Percentiles rank a stretch among this genome's conserved stretches.
Conservation (phyloP, 2,797 vertebrate genomes). For the Sparus aurata region DNA sequence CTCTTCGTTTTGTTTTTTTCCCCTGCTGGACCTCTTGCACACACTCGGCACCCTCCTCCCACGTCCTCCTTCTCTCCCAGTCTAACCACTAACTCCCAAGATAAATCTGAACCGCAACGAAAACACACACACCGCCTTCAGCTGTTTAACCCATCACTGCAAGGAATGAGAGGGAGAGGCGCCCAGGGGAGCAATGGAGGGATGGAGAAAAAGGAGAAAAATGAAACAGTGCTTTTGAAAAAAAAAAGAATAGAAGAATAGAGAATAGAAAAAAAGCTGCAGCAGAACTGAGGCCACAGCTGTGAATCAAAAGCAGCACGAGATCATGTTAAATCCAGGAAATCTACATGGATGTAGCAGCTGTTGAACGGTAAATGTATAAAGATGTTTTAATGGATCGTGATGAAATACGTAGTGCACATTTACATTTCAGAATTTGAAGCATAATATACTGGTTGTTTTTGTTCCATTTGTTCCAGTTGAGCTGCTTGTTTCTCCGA, state of each 20-base stretch:
- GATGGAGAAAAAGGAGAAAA: constrained; percentile 2
- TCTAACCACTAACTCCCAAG: constrained; percentile 65
- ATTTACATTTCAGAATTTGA: not conserved
- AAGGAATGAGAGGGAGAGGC: constrained; percentile 37
- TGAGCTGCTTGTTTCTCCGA: not conserved
- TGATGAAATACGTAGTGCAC: not conserved
- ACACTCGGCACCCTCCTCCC: constrained; percentile 52
- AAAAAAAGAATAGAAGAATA: not conserved
- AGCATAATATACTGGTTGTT: not conserved
- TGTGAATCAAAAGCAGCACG: not conserved
- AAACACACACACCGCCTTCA: constrained; percentile 68
- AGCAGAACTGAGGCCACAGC: not conserved
- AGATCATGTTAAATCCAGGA: not conserved
- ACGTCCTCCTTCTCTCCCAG: constrained; percentile 45
- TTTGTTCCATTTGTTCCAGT: not conserved
- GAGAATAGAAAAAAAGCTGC: not conserved
- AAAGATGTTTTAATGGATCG: no score
- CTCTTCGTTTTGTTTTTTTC: constrained; percentile 43
- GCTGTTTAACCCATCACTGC: constrained; percentile 67
- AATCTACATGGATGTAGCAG: not conserved
- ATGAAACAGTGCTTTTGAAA: no score
- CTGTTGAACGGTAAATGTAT: not conserved
- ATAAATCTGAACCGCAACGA: constrained; percentile 58
- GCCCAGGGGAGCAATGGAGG: constrained; percentile 62
- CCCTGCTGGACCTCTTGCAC: constrained; percentile 38